Percentiles rank a stretch among this genome's conserved stretches.
Evolutionary conservation across 2,113 vertebrate species (phyloP).

Genomic region (Erythrocebus patas): DNA sequence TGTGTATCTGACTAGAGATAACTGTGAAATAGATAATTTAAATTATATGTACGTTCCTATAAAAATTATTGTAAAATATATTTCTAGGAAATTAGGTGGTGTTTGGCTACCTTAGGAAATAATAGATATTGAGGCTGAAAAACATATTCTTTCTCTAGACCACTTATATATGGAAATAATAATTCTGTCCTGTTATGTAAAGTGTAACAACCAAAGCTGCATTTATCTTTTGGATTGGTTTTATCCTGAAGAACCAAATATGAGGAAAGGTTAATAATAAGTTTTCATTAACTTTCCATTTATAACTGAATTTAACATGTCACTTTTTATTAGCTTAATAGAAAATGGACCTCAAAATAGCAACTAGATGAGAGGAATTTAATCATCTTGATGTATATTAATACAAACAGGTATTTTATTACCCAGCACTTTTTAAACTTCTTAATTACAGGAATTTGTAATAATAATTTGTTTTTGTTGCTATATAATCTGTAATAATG

Average conservation of each 20-base stretch:
- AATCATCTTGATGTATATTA: conserved; percentile 21
- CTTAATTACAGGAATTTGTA: background rate
- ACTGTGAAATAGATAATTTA: background rate
- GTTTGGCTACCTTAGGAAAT: conserved; percentile 29
- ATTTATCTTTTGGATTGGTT: background rate
- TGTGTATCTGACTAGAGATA: background rate
- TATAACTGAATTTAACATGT: conserved; percentile 6
- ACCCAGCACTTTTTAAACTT: background rate
- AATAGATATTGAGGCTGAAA: background rate
- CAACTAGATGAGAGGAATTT: background rate
- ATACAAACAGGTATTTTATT: conserved; percentile 12
- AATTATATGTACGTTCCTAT: background rate
- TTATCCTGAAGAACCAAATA: conserved; percentile 12
- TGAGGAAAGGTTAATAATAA: conserved; percentile 20
- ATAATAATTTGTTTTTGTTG: background rate
- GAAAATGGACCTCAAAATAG: background rate
- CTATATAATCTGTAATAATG: background rate
- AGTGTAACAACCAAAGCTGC: background rate
- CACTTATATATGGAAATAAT: conserved; percentile 24
- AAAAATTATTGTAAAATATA: background rate
- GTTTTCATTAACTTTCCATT: background rate
- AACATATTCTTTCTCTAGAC: background rate
- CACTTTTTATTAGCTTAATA: background rate
- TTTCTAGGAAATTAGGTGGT: conserved; percentile 24
- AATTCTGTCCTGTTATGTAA: background rate